A percentile compares a stretch with the other conserved stretches of the same genome.
Conservation (phyloP, 2,888 invertebrate species). For the Diachrysia chrysitis region DNA sequence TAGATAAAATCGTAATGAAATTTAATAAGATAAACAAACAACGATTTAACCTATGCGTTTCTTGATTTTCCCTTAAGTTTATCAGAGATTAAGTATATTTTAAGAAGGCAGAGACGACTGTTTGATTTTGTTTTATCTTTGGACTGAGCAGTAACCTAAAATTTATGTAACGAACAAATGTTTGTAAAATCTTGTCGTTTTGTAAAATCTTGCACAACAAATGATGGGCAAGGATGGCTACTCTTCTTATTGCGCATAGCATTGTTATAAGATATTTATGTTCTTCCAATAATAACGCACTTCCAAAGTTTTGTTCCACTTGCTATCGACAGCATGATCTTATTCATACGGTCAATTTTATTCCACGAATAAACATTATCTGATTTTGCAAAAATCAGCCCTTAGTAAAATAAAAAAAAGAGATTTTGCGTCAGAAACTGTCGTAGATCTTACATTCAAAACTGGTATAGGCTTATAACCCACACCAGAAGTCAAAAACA, state of each 20-base stretch:
- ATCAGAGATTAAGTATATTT: no score
- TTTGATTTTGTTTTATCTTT: not conserved
- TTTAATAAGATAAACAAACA: constrained; percentile 3
- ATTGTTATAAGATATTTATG: constrained; percentile 4
- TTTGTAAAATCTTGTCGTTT: not conserved
- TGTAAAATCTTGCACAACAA: not conserved
- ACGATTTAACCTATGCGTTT: not conserved
- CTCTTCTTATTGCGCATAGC: not conserved
- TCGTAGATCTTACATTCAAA: not conserved
- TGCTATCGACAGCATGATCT: not conserved
- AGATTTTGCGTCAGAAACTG: not conserved
- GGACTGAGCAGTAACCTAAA: not conserved
- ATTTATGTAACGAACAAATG: not conserved
- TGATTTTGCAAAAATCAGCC: no score
- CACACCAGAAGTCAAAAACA: not conserved
- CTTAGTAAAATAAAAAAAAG: not conserved
- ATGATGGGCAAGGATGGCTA: not conserved
- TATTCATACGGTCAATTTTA: not conserved
- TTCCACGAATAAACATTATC: no score
- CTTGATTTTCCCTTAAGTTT: no score
- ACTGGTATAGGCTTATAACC: not conserved
- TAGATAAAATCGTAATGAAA: constrained; percentile 6
- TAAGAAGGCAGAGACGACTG: no score
- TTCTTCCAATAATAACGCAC: not conserved
- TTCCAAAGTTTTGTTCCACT: not conserved